Evolutionary conservation across 2,113 vertebrate genomes (phyloP), one percentile per base, ranked within the genome.

Genomic region (Xyliphius kryptos): DNA sequence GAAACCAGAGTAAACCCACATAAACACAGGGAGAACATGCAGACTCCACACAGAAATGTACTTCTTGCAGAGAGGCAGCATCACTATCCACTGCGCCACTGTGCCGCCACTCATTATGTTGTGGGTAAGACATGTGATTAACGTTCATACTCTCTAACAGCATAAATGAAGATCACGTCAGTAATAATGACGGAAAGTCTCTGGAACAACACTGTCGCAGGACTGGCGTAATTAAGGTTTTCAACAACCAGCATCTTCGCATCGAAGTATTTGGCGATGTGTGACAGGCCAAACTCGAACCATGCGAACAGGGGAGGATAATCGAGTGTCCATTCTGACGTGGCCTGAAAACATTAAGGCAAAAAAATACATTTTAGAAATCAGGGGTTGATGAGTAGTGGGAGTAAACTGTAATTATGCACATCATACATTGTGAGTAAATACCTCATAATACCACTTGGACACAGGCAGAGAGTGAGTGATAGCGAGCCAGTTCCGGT

Each of bases 301-400:
- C 93, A 97, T 9, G 92, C 96, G 62, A 98, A 98, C 61, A 98
- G 89, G 0, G 96, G 96, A 0, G 96, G 96, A 68, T 98, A 98
- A 78, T 98, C 96, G 86, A 98, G 77, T 1, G 94, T 98, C 96
- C 96, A 98, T 56, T 91, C 87, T 0, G 96, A 98, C 9, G 90
- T 90, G 66, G 85, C 88, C 96, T 98, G n/a, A n/a, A 12, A 41
- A 67, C 43, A 57, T 12, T 80, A 72, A 12, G n/a, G 37, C 2
- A 36, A 72, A 55, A 0, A 1, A 55, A 14, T 37, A 32, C 26
- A n/a, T n/a, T n/a, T n/a, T n/a, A n/a, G n/a, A n/a, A n/a, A n/a
- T n/a, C n/a, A n/a, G n/a, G n/a, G n/a, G n/a, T n/a, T n/a, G n/a
- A n/a, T n/a, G n/a, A n/a, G n/a, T n/a, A n/a, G n/a, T n/a, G n/a